These are phyloP conservation scores for Furcifer pardalis DNA, from an alignment of 2,797 vertebrate genomes.

Conservation along the genomic window DNA sequence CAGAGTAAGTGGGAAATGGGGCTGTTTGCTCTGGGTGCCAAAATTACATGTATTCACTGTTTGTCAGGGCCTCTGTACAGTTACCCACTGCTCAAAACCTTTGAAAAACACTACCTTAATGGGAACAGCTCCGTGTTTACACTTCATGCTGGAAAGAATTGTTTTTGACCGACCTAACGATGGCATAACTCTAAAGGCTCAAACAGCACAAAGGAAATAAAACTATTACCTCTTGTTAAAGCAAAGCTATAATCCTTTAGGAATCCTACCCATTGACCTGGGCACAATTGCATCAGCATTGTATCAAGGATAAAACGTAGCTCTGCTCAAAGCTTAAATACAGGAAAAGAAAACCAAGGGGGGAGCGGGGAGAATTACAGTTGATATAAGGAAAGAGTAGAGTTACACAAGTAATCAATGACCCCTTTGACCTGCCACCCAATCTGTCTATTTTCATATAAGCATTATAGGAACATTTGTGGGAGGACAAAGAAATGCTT, in stretches of 20 bases:
- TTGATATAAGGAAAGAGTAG: slow-evolving; percentile 14
- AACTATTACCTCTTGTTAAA: slow-evolving; percentile 34
- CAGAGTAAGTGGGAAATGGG: no score
- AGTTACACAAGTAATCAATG: slow-evolving; percentile 26
- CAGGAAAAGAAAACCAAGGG: slow-evolving; percentile 59
- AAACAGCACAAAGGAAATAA: slow-evolving; percentile 30
- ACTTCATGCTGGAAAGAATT: not conserved
- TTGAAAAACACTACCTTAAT: slow-evolving; percentile 5
- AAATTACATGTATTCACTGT: not conserved
- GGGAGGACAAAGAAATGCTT: slow-evolving; percentile 31
- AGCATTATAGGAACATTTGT: slow-evolving; percentile 15
- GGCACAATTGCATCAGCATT: slow-evolving; percentile 25
- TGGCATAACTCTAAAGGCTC: not conserved
- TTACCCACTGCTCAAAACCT: not conserved
- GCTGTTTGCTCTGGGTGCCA: no score
- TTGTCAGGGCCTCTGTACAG: not conserved
- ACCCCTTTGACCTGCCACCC: slow-evolving; percentile 21
- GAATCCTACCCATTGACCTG: slow-evolving; percentile 21
- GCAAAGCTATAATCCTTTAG: slow-evolving; percentile 23
- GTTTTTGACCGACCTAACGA: slow-evolving; percentile 4
- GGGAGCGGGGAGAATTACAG: slow-evolving; percentile 34
- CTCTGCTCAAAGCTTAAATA: slow-evolving; percentile 34
- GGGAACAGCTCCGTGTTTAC: slow-evolving; percentile 11
- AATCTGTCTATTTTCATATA: slow-evolving; percentile 30
- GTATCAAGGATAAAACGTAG: slow-evolving; percentile 20